Evolutionary conservation across 2,113 vertebrate species (phyloP).

Genomic region (Accipiter cooperii): DNA sequence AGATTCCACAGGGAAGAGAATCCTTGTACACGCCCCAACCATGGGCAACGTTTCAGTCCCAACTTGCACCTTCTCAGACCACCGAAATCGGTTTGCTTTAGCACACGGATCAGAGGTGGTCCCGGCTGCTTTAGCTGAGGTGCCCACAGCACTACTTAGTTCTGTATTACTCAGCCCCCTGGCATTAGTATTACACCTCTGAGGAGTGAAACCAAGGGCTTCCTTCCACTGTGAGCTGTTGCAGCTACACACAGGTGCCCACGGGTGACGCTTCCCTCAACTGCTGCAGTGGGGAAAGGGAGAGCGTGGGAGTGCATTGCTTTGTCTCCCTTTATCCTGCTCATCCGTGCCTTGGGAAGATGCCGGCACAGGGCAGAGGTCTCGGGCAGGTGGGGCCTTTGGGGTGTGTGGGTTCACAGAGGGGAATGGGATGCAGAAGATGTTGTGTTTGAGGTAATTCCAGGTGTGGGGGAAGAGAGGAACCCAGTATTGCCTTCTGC

Average conservation of each 20-base stretch:
- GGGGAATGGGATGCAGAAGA: background rate
- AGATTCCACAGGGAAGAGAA: background rate
- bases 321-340: background rate
- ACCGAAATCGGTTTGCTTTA: fast-evolving
- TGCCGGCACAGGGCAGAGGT: background rate
- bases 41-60: background rate
- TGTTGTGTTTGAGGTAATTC: background rate
- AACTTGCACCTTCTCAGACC: fast-evolving
- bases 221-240: background rate
- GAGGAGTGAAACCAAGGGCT: background rate
- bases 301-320: background rate
- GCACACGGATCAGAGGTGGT: fast-evolving
- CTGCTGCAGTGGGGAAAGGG: background rate
- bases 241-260: background rate
- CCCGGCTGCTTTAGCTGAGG: background rate
- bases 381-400: background rate
- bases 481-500: background rate
- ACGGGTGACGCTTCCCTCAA: background rate
- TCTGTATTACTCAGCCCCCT: background rate
- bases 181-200: background rate
- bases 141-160: fast-evolving
- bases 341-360: background rate
- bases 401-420: background rate
- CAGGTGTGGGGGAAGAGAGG: background rate
- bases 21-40: background rate